Evolutionary conservation across 2,113 vertebrate genomes (phyloP), one percentile per base, ranked within the genome.

Genomic region (Pluvianellus socialis): DNA sequence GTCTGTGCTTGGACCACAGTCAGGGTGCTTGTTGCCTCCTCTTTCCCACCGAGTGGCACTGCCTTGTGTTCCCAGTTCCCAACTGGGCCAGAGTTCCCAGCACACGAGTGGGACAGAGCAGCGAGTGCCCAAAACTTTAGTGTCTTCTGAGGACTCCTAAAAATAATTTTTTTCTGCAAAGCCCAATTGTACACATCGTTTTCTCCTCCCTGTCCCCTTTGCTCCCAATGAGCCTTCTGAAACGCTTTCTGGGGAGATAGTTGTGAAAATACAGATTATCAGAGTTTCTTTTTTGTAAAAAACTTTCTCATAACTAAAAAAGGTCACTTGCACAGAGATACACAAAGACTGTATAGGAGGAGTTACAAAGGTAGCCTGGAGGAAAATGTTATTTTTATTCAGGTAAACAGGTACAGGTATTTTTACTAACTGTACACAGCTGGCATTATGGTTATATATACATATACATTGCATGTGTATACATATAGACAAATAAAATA

Each of bases 101-200:
- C 4, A 35, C 14, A 17, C 0, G 4, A 38, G 23, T n/a, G 42
- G 47, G 56, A 58, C 56, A 65, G 6, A 58, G 11, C 6, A 6
- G 14, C 2, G 4, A 38, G 18, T 45, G 7, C 15, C 26, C 27
- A 17, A 75, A 62, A 28, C 14, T 27, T 32, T 5, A 49, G 11
- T 19, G 7, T 68, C 61, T 67, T 75, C 40, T 74, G n/a, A 22
- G 18, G 22, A 28, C 14, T 38, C 6, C 55, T 32, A 47, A 4
- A 7, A 56, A 7, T 32, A 65, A 82, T 35, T 79, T 27, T 38
- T 59, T n/a, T 7, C 47, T 68, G 27, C 52, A 27, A 75, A 72
- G 14, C 10, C 35, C 6, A 53, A 0, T 1, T 47, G 17, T 11
- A 58, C 20, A 27, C 4, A 2, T 32, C 4, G 3, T 32, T 71